Conservation (phyloP, 2,113 vertebrate genomes). For the Gymnogyps californianus region DNA sequence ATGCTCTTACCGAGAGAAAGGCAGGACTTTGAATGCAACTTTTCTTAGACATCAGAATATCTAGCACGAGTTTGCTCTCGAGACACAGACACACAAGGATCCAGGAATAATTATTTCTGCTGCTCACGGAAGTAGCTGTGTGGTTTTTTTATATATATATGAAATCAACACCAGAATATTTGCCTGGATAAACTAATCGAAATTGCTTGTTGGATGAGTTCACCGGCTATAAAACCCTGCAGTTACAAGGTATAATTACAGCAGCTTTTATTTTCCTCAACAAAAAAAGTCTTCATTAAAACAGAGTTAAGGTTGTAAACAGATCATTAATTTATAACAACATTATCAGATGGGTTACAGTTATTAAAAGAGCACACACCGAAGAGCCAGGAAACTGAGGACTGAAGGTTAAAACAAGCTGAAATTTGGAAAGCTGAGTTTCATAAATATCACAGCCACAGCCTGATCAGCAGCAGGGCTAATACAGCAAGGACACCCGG, state of each 20-base stretch:
- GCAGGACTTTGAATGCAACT: not conserved
- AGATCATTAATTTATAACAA: slow-evolving; percentile 71
- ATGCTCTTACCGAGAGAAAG: not conserved
- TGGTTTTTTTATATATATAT: not conserved
- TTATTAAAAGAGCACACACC: slow-evolving; percentile 58
- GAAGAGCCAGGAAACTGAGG: not conserved
- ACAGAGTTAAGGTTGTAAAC: slow-evolving; percentile 66
- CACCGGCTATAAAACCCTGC: slow-evolving; percentile 52
- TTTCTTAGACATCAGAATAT: not conserved
- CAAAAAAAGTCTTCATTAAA: slow-evolving; percentile 63
- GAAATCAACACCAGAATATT: slow-evolving; percentile 58
- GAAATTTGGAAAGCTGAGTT: not conserved
- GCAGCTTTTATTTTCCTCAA: slow-evolving; percentile 62
- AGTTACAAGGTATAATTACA: slow-evolving; percentile 65
- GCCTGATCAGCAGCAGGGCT: not conserved
- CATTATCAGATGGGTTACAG: slow-evolving; percentile 67
- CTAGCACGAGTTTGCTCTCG: not conserved
- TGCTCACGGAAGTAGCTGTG: not conserved
- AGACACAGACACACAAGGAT: not conserved
- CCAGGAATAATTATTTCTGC: slow-evolving; percentile 36
- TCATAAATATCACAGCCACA: not conserved
- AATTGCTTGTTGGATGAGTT: slow-evolving; percentile 67
- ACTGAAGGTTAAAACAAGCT: slow-evolving; percentile 8
- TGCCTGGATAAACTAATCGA: slow-evolving; percentile 67
- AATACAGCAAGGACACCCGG: not conserved